Percentiles rank a stretch among this genome's conserved stretches.
Evolutionary conservation across 2,113 vertebrate species (phyloP).

Genomic region (Cepphus grylle): DNA sequence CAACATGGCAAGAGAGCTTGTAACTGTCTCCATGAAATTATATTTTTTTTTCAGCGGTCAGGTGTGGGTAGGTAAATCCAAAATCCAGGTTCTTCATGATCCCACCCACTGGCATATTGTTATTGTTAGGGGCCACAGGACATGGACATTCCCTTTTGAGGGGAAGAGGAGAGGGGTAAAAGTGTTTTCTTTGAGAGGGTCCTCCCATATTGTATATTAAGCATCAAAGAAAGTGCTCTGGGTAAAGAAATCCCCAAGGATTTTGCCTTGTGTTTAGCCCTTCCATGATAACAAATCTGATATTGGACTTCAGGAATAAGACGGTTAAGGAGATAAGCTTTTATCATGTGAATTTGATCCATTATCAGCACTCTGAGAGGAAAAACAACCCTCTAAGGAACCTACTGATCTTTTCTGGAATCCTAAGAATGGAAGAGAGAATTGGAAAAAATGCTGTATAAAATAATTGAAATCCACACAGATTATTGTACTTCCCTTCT

Average conservation of each 20-base stretch:
- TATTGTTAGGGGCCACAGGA: background rate
- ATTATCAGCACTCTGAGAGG: background rate
- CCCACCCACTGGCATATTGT: background rate
- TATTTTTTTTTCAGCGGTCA: background rate
- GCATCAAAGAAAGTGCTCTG: background rate
- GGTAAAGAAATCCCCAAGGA: background rate
- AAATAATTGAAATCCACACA: background rate
- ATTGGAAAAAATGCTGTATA: background rate
- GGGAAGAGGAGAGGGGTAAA: background rate
- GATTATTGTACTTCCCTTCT: background rate
- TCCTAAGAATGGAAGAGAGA: background rate
- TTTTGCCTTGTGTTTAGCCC: background rate
- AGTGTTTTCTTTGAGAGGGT: background rate
- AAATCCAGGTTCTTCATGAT: background rate
- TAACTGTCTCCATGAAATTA: background rate
- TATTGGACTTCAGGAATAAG: background rate
- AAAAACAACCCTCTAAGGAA: background rate
- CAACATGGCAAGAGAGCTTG: background rate
- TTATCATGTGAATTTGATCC: background rate
- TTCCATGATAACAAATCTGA: background rate
- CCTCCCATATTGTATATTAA: background rate
- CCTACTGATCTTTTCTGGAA: background rate
- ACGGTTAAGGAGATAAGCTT: background rate
- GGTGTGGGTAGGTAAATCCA: background rate
- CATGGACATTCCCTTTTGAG: rapidly evolving